Evolutionary conservation across 2,113 vertebrate species (phyloP).

Genomic region (Delphinus delphis): DNA sequence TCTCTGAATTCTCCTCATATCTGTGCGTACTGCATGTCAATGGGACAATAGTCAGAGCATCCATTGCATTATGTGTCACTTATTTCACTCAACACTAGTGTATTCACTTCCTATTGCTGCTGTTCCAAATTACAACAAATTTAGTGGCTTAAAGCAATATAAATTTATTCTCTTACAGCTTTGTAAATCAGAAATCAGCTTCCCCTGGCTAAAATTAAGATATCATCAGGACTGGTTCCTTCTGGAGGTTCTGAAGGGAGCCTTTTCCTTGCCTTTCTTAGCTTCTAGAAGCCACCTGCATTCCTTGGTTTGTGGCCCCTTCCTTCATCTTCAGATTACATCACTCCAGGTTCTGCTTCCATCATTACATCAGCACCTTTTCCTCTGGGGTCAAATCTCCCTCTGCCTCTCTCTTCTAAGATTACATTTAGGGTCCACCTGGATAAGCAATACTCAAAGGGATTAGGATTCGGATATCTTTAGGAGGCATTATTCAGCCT

Average conservation of each 20-base stretch:
- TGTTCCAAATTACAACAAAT: background rate
- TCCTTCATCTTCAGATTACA: background rate
- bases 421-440: background rate
- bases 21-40: background rate
- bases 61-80: background rate
- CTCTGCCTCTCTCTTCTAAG: background rate
- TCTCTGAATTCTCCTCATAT: background rate
- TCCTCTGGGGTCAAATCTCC: background rate
- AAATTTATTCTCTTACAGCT: background rate
- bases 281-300: background rate
- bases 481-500: background rate
- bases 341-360: background rate
- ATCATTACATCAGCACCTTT: background rate
- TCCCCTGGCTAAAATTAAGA: background rate
- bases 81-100: no score
- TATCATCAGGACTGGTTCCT: background rate
- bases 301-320: background rate
- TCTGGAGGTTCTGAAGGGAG: background rate
- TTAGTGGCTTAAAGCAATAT: background rate
- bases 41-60: accelerated
- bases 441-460: background rate
- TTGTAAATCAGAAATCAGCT: background rate
- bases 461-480: background rate
- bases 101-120: background rate
- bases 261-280: background rate